These are phyloP conservation scores for Xylota sylvarum DNA, from an alignment of 2,888 invertebrate genomes.

Conservation along the genomic window DNA sequence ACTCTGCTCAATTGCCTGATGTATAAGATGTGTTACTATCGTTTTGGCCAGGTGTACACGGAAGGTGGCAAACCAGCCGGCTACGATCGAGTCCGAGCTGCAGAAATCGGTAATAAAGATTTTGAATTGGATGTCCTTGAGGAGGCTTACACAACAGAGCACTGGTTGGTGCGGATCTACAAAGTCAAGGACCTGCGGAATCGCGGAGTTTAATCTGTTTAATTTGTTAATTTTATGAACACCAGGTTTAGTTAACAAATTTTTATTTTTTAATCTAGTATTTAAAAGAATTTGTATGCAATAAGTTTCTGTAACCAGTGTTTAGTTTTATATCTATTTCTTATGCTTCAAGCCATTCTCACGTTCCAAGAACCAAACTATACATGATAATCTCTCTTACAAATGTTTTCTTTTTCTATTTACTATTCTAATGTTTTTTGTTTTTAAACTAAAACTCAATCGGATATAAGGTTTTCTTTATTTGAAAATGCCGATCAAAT, in stretches of 20 bases:
- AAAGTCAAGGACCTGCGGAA: slow-evolving; percentile 98
- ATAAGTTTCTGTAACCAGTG: slow-evolving; percentile 22
- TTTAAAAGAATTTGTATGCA: slow-evolving; percentile 26
- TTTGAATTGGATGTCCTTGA: slow-evolving; percentile 99
- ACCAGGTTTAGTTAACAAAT: slow-evolving; percentile 53
- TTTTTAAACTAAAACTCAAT: not conserved
- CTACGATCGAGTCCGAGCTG: slow-evolving; percentile 97
- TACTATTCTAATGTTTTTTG: slow-evolving; percentile 22
- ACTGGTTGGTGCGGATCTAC: slow-evolving; percentile 99
- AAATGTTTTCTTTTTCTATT: slow-evolving; percentile 24
- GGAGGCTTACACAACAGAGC: slow-evolving; percentile 99
- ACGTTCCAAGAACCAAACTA: slow-evolving; percentile 61
- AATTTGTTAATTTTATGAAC: slow-evolving; percentile 34
- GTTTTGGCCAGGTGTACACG: slow-evolving; percentile 97
- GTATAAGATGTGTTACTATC: slow-evolving; percentile 99
- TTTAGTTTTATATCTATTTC: slow-evolving; percentile 5
- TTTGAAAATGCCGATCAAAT: slow-evolving; percentile 16
- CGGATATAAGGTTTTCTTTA: slow-evolving; percentile 21
- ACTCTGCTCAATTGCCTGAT: slow-evolving; percentile 98
- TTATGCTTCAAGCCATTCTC: slow-evolving; percentile 64
- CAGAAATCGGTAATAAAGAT: slow-evolving; percentile 99
- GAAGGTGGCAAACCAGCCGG: slow-evolving; percentile 98
- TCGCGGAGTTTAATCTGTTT: slow-evolving; percentile 88
- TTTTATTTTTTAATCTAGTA: slow-evolving; percentile 51
- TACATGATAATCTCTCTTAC: slow-evolving; percentile 45